A percentile compares a stretch with the other conserved stretches of the same genome.
phyloP scores from a whole-genome alignment of 2,113 vertebrate species.

The Silurus asotus region DNA sequence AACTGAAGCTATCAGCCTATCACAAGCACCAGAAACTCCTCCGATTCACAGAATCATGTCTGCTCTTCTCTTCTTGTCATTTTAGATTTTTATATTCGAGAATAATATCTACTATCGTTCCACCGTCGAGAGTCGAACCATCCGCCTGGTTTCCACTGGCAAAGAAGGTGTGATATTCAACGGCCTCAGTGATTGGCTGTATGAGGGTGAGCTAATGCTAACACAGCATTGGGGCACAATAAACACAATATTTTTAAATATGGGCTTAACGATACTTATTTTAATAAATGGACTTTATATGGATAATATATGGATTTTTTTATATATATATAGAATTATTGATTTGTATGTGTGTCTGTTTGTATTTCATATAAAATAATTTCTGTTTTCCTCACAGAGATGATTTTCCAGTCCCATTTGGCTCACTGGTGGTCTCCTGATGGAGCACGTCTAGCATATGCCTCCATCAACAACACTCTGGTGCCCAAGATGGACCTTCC shows the following conservation, averaged over 20 bases:
- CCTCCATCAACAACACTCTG: constrained; percentile 91
- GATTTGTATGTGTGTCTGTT: neutral
- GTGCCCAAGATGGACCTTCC: constrained; percentile 95
- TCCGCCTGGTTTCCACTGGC: constrained; percentile 92
- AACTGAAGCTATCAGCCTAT: neutral
- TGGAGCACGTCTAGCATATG: constrained; percentile 87
- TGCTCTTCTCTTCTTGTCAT: constrained; percentile 53
- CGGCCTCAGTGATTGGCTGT: constrained; percentile 95
- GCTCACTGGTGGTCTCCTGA: constrained; percentile 99
- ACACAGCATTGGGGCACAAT: neutral
- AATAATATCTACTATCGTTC: constrained; percentile 99
- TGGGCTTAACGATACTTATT: neutral
- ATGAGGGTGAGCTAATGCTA: constrained; percentile 84
- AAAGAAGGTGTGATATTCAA: constrained; percentile 96
- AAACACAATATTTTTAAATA: neutral
- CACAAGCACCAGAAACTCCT: neutral
- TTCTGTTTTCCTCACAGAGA: constrained; percentile 75
- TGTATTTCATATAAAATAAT: constrained; percentile 1
- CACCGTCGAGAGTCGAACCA: constrained; percentile 89
- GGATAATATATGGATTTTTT: too few relatives aligned
- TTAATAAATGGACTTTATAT: neutral
- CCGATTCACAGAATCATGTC: neutral
- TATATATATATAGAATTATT: too few relatives aligned
- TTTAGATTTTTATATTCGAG: constrained; percentile 96
- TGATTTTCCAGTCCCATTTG: constrained; percentile 89